These are phyloP conservation scores for Microplitis manilae DNA, from an alignment of 2,888 invertebrate species.

Conservation along the genomic window DNA sequence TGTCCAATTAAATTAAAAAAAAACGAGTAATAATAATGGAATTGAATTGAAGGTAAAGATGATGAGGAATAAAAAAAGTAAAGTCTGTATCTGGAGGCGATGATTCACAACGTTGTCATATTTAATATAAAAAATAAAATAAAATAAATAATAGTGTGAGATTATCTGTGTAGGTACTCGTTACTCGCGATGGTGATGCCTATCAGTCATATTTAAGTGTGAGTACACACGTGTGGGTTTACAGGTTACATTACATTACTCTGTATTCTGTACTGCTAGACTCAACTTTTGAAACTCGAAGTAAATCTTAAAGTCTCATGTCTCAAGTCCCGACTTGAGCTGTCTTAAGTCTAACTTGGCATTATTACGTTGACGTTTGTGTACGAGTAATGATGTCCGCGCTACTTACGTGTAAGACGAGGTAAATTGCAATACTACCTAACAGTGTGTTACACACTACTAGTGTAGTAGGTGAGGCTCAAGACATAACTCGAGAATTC, in stretches of 20 bases:
- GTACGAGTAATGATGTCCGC: background rate
- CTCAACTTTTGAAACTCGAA: background rate
- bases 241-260: background rate
- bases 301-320: background rate
- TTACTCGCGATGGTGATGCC: conserved; percentile 23
- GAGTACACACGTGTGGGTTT: conserved; percentile 26
- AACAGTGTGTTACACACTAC: no score
- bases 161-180: conserved; percentile 37
- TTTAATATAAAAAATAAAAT: no score
- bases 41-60: background rate
- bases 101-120: conserved; percentile 51
- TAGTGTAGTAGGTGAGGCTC: conserved; percentile 2
- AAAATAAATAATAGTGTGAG: conserved; percentile 37
- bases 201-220: conserved; percentile 34
- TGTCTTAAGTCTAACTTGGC: background rate
- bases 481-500: background rate
- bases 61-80: background rate
- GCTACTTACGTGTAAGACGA: background rate
- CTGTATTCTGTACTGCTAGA: background rate
- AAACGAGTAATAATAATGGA: background rate
- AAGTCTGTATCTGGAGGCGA: conserved; percentile 46
- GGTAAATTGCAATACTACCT: background rate
- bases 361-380: conserved; percentile 20
- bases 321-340: background rate
- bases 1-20: background rate